phyloP scores from a whole-genome alignment of 2,888 invertebrate species.

The Perizoma affinitatum region DNA sequence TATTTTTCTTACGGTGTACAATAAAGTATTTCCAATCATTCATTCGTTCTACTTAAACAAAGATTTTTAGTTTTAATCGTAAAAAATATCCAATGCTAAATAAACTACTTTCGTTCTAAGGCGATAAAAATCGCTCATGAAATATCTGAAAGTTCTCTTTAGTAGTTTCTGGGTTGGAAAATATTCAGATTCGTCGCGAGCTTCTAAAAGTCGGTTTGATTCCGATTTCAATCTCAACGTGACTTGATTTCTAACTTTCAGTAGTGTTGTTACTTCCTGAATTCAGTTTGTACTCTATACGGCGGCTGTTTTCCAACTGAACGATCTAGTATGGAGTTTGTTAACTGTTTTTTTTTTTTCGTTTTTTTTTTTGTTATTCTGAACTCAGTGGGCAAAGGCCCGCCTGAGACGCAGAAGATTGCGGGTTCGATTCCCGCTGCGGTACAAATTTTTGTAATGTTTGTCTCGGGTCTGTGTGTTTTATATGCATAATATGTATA shows the following conservation, averaged over 20 bases:
- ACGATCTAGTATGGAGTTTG: slow-evolving; percentile 8
- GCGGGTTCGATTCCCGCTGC: too few relatives aligned
- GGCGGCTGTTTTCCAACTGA: slow-evolving; percentile 1
- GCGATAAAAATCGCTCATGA: not conserved
- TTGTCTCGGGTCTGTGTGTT: too few relatives aligned
- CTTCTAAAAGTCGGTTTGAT: slow-evolving; percentile 43
- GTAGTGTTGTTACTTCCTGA: slow-evolving; percentile 20
- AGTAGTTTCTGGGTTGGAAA: slow-evolving; percentile 10
- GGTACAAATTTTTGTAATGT: too few relatives aligned
- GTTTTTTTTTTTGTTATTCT: not conserved
- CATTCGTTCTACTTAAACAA: too few relatives aligned
- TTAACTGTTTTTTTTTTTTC: slow-evolving; percentile 2
- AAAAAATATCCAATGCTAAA: too few relatives aligned
- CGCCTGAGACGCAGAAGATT: too few relatives aligned
- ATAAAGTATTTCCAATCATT: too few relatives aligned
- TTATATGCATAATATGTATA: too few relatives aligned
- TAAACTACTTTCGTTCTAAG: too few relatives aligned
- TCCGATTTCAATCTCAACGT: slow-evolving; percentile 47
- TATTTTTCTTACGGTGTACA: too few relatives aligned
- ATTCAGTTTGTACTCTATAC: slow-evolving; percentile 16
- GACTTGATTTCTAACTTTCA: slow-evolving; percentile 40
- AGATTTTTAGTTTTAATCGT: too few relatives aligned
- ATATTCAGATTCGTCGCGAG: slow-evolving; percentile 31
- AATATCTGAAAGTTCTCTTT: not conserved
- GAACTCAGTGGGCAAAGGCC: too few relatives aligned